Evolutionary conservation across 35 echinoderm and acorn worm species (phyloP).

Genomic region (Anneissia japonica): DNA sequence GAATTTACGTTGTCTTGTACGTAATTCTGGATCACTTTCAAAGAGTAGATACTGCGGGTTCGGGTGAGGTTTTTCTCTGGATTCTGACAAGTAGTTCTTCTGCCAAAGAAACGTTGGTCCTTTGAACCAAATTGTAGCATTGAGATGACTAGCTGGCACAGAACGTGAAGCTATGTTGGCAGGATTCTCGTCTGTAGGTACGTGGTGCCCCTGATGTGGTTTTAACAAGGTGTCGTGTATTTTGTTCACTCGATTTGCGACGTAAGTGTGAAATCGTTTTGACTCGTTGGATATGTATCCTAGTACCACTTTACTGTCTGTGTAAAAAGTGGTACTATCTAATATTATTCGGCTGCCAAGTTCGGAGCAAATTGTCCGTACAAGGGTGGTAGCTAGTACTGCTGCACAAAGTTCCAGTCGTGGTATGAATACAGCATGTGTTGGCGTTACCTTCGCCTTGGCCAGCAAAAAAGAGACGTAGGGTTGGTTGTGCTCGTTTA

Average conservation of each 20-base stretch:
- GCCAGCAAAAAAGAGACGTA: constrained; percentile 12
- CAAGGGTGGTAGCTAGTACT: not conserved
- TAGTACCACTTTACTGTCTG: constrained; percentile 37
- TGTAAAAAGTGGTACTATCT: not conserved
- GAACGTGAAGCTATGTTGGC: constrained; percentile 53
- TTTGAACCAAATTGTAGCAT: constrained; percentile 41
- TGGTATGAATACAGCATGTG: not conserved
- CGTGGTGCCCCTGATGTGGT: constrained; percentile 50
- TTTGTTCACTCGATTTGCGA: constrained; percentile 62
- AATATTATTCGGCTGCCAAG: not conserved
- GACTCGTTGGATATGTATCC: constrained; percentile 51
- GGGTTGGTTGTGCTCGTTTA: not conserved
- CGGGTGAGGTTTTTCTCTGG: no score
- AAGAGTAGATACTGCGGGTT: no score
- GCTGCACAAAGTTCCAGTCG: not conserved
- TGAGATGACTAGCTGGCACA: constrained; percentile 28
- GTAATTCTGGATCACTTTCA: no score
- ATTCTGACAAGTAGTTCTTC: no score
- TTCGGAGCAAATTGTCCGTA: not conserved
- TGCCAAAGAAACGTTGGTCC: constrained; percentile 69
- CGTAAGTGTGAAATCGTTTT: constrained; percentile 45
- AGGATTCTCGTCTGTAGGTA: constrained; percentile 45
- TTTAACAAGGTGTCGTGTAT: constrained; percentile 13
- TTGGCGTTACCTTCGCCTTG: not conserved
- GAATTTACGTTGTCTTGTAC: no score